Base-by-base conservation (phyloP, 2,888 invertebrate genomes). In the Pherbina coryleti region DNA sequence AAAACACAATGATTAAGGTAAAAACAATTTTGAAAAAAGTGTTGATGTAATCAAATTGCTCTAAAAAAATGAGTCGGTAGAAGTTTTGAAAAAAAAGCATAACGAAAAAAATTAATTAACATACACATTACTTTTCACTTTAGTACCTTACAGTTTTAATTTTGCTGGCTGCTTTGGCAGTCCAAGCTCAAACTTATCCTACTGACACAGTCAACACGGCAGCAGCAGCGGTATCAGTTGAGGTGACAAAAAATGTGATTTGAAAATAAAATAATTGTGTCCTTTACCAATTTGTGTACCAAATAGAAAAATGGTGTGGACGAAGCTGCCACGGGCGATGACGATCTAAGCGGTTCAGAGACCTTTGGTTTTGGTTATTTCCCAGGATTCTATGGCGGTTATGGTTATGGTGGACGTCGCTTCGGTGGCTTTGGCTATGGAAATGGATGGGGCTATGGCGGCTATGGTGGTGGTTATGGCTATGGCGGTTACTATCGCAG, bases 311-410 rank as follows among this genome's bases (percentile, higher is more conserved):
- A 62, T n/a, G 79, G 72, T 55, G n/a, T 76, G 31, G 76, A 73
- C 11, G 74, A 60, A 17, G 62, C 76, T 11, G 71, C 69, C 5
- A 55, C 67, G 60, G 82, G 75, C 70, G 53, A 74, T 53, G 82
- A 78, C 69, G 84, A 85, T 64, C 77, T 85, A 0, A 84, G 79
- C 44, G 83, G 82, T 25, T 81, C 84, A 0, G 85, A 85, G 75
- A 84, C 84, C 7, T 82, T 81, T 67, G 85, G 84, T 7, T 83
- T 83, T 77, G 85, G 85, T 25, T 85, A 81, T 69, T 84, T 83
- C 76, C 84, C 84, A n/a, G 49, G 67, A 0, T 8, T 78, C 25
- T 79, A 81, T 75, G 75, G 67, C n/a, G 37, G 60, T 4, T 25
- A 53, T 1, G 66, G 67, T 14, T 67, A 75, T 5, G 81, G 82